Evolutionary conservation across 2,113 vertebrate genomes (phyloP), one percentile per base, ranked within the genome.

Genomic region (Elaphurus davidianus): DNA sequence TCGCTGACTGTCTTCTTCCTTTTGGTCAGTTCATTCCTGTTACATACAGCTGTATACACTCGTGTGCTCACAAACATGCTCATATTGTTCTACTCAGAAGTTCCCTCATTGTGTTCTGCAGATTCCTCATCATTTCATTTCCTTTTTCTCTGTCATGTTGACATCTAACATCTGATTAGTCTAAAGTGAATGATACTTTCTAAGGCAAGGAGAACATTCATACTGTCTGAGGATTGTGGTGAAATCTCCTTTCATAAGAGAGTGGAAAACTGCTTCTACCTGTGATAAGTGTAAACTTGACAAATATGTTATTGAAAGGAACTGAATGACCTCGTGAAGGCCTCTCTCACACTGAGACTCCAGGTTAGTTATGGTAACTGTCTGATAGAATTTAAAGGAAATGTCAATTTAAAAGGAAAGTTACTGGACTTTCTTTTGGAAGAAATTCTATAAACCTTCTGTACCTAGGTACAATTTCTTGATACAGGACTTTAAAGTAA

Each of bases 161-260:
- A 33, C 76, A 36, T 94, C 71, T 82, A n/a, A 54, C 30, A 82
- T 82, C 79, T 36, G 52, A 82, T 11, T 55, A 50, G 28, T 84
- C 81, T 93, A 45, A 94, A 93, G 11, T 91, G 23, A 81, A 94
- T 96, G 3, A 33, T 91, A 92, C 36, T 94, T 95, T 92, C 85
- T 96, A 88, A 86, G 79, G 43, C 83, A 87, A 60, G 87, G 30
- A n/a, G 7, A 36, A 74, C 27, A 71, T 43, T 62, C 59, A 9
- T 79, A 43, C 21, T 76, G 14, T 85, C 7, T 36, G 33, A 90
- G 13, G 21, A 57, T 4, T 50, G 12, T 64, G 7, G 67, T 83
- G 36, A 95, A 52, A 52, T 45, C 17, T 47, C 15, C 33, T 78
- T 76, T 57, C 28, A 59, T 74, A n/a, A 23, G 36, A 88, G 55